phyloP scores from a whole-genome alignment of 2,888 invertebrate genomes.

The Oegoconia quadripuncta region DNA sequence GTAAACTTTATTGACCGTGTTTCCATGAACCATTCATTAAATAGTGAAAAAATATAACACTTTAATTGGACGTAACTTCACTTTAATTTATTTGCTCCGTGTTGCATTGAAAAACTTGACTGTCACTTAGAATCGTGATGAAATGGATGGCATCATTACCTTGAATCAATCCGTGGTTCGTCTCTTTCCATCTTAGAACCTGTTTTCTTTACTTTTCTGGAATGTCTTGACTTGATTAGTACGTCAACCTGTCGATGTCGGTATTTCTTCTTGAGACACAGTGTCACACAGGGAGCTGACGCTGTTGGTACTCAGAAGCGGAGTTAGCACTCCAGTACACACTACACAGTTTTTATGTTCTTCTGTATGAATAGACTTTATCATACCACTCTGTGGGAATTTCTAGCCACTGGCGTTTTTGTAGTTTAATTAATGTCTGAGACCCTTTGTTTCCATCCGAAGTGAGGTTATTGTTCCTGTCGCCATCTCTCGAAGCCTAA shows the following conservation, averaged over 20 bases:
- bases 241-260: constrained; percentile 37
- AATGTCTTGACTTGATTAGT: constrained; percentile 50
- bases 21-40: constrained; percentile 13
- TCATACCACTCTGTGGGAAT: constrained; percentile 35
- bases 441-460: constrained; percentile 33
- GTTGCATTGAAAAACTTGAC: constrained; percentile 19
- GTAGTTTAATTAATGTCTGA: constrained; percentile 44
- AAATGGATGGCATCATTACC: constrained; percentile 30
- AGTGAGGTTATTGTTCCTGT: constrained; percentile 25
- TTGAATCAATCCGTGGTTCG: constrained; percentile 20
- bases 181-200: constrained; percentile 29
- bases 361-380: background rate
- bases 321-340: background rate
- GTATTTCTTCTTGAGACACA: constrained; percentile 8
- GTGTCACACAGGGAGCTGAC: background rate
- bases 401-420: constrained; percentile 35
- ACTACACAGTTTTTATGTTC: background rate
- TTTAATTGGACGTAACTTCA: constrained; percentile 26
- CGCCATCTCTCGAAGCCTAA: constrained; percentile 20
- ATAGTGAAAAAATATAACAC: constrained; percentile 20
- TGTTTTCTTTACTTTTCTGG: constrained; percentile 34
- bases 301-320: background rate
- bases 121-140: constrained; percentile 36
- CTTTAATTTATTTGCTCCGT: constrained; percentile 15
- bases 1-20: constrained; percentile 16